These are phyloP conservation scores for Drosophila antonietae DNA, from an alignment of 2,888 invertebrate species.

Conservation along the genomic window DNA sequence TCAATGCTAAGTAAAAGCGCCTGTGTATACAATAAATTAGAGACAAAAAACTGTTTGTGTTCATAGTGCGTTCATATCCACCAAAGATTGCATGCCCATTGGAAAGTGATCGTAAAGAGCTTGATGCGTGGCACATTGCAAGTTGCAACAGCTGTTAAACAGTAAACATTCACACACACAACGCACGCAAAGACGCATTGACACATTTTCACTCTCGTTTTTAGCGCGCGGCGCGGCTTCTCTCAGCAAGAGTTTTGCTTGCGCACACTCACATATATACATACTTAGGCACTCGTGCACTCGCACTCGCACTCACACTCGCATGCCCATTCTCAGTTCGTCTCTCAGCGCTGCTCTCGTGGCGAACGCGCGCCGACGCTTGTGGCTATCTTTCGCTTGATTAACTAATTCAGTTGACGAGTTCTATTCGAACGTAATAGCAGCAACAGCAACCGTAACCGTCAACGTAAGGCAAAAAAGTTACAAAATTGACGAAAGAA, in stretches of 20 bases:
- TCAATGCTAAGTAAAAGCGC: slow-evolving; percentile 22
- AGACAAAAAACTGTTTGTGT: slow-evolving; percentile 2
- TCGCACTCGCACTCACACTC: slow-evolving; percentile 4
- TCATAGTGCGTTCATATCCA: background rate
- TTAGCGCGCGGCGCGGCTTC: slow-evolving; percentile 27
- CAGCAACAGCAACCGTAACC: background rate
- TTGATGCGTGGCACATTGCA: slow-evolving; percentile 49
- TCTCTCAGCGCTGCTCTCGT: slow-evolving; percentile 25
- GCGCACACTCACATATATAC: slow-evolving; percentile 18
- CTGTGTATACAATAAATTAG: background rate
- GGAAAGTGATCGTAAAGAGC: slow-evolving; percentile 46
- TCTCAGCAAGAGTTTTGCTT: slow-evolving; percentile 28
- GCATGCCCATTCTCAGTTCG: slow-evolving; percentile 18
- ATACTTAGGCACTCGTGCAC: slow-evolving; percentile 1
- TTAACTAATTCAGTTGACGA: slow-evolving; percentile 83
- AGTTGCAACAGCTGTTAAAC: slow-evolving; percentile 47
- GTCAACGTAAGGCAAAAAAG: slow-evolving; percentile 1
- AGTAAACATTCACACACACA: slow-evolving; percentile 8
- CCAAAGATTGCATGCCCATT: slow-evolving; percentile 34
- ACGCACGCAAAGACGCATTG: slow-evolving; percentile 17
- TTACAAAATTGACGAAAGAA: slow-evolving; percentile 7
- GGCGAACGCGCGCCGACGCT: slow-evolving; percentile 47
- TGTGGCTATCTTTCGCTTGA: slow-evolving; percentile 77
- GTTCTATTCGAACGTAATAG: slow-evolving; percentile 81
- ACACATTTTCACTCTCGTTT: slow-evolving; percentile 62